Evolutionary conservation across 2,113 vertebrate genomes (phyloP).

Genomic region (Toxotes chatareus): DNA sequence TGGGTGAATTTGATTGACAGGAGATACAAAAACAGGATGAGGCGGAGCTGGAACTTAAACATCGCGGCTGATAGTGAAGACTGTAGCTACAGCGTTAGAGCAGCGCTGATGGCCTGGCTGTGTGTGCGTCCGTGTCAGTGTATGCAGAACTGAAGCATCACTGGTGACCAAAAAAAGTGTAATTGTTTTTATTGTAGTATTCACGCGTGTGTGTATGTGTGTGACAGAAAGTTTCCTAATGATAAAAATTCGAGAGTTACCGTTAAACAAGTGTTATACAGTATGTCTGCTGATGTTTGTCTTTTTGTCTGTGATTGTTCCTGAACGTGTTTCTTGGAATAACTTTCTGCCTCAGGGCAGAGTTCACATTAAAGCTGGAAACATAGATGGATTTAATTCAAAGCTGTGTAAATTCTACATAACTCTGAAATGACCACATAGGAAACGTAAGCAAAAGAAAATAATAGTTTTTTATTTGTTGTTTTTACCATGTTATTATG

Average conservation of each 20-base stretch:
- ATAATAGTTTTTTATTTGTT: background rate
- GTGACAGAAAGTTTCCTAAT: slow-evolving; percentile 6
- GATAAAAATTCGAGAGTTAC: background rate
- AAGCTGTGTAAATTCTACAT: background rate
- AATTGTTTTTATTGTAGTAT: slow-evolving; percentile 35
- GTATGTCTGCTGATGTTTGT: too few species aligned
- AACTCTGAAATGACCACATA: background rate
- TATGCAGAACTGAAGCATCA: slow-evolving; percentile 11
- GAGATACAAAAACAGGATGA: slow-evolving; percentile 70
- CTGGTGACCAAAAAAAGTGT: background rate
- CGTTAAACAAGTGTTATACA: background rate
- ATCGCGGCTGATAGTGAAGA: slow-evolving; percentile 59
- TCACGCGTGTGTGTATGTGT: background rate
- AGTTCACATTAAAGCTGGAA: background rate
- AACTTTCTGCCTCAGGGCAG: too few species aligned
- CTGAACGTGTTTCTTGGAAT: too few species aligned
- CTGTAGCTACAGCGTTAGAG: slow-evolving; percentile 23
- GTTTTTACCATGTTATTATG: background rate
- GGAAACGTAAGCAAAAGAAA: too few species aligned
- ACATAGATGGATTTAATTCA: background rate
- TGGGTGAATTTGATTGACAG: slow-evolving; percentile 67
- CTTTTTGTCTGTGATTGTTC: background rate
- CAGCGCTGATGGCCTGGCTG: slow-evolving; percentile 18
- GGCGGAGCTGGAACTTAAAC: slow-evolving; percentile 62
- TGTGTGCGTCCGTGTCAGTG: slow-evolving; percentile 6